A percentile compares a stretch with the other conserved stretches of the same genome.
Conservation (phyloP, 2,797 vertebrate genomes). For the Chelon auratus region DNA sequence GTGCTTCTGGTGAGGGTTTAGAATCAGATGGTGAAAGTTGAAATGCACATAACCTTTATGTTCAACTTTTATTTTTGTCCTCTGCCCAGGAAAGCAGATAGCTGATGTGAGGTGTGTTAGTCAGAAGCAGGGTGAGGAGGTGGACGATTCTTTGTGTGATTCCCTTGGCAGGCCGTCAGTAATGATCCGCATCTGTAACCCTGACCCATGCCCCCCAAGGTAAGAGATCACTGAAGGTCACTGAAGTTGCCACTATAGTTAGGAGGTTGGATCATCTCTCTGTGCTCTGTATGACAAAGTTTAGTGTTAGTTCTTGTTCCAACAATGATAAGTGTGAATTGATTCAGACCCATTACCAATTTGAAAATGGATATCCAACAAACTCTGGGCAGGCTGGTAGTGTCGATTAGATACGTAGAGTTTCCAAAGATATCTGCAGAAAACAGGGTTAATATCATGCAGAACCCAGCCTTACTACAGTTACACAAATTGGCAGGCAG, state of each 20-base stretch:
- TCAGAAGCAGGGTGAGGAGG: conserved; percentile 77
- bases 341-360: too few relatives aligned
- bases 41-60: neutral
- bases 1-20: conserved; percentile 86
- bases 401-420: too few relatives aligned
- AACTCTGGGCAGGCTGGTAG: too few relatives aligned
- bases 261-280: neutral
- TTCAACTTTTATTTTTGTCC: conserved; percentile 15
- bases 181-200: conserved; percentile 88
- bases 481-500: too few relatives aligned
- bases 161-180: conserved; percentile 81
- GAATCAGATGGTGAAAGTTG: neutral
- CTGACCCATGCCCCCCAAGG: conserved; percentile 89
- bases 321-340: too few relatives aligned
- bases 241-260: neutral
- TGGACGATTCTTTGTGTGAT: conserved; percentile 86
- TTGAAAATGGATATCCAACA: too few relatives aligned
- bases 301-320: too few relatives aligned
- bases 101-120: conserved; percentile 89
- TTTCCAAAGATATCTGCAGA: too few relatives aligned
- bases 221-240: conserved; percentile 58
- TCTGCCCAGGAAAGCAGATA: conserved; percentile 86
- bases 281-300: neutral
- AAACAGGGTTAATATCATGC: too few relatives aligned
- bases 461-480: too few relatives aligned